Conservation (phyloP, 2,888 invertebrate genomes). For the Stenotaenia linearis region DNA sequence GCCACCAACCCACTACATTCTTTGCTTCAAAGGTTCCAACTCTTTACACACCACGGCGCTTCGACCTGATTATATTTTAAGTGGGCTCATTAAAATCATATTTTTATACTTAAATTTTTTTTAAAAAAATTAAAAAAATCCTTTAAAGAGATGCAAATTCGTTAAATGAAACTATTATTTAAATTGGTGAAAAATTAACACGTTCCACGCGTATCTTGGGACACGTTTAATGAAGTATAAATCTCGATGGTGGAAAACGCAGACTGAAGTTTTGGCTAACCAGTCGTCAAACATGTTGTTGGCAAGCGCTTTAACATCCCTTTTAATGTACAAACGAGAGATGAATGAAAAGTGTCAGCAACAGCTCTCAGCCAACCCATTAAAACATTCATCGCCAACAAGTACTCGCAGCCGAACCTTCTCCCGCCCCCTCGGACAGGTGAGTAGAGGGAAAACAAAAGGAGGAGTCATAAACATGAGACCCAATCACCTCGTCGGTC, state of each 20-base stretch:
- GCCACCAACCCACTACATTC: constrained; percentile 19
- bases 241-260: constrained; percentile 7
- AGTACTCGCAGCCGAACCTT: background rate
- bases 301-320: constrained; percentile 23
- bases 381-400: constrained; percentile 20
- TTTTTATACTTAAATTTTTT: background rate
- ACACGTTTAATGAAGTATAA: constrained; percentile 15
- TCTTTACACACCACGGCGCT: background rate
- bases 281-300: constrained; percentile 26
- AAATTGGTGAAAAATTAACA: constrained; percentile 5
- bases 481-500: background rate
- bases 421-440: constrained; percentile 10
- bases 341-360: constrained; percentile 24
- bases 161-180: background rate
- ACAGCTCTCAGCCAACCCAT: constrained; percentile 21
- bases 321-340: constrained; percentile 24
- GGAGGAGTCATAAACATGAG: constrained; percentile 9
- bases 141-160: background rate
- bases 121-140: background rate
- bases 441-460: background rate
- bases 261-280: constrained; percentile 26
- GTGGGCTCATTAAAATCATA: constrained; percentile 2
- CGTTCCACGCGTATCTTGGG: background rate
- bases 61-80: constrained; percentile 10
- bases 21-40: background rate